phyloP scores from a whole-genome alignment of 1,140 invertebrate genomes.

The Microplitis demolitor region DNA sequence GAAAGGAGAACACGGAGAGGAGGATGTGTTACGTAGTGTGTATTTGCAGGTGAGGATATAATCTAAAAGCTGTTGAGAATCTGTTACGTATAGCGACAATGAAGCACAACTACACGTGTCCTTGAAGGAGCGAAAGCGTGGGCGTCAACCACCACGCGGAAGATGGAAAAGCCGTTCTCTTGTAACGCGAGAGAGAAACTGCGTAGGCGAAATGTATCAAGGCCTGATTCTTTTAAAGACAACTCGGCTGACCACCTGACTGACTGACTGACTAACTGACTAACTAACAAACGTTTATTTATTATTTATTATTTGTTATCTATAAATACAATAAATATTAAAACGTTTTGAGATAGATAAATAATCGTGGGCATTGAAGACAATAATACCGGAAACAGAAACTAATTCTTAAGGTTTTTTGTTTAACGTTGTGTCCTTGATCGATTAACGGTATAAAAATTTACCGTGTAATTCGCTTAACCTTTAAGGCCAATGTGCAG shows the following conservation, averaged over 20 bases:
- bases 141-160: conserved; percentile 22
- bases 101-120: conserved; percentile 7
- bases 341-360: no score
- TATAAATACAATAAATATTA: neutral
- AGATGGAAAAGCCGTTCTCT: conserved; percentile 20
- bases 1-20: conserved; percentile 11
- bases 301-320: neutral
- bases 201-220: conserved; percentile 28
- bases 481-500: conserved; percentile 23
- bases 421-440: neutral
- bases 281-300: neutral
- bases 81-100: neutral
- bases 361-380: no score
- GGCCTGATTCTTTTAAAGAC: neutral
- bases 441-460: conserved; percentile 20
- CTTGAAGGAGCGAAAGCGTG: conserved; percentile 14
- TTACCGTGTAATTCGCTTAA: conserved; percentile 17
- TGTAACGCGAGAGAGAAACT: neutral
- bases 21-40: conserved; percentile 5
- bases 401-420: neutral
- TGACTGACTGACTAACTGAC: neutral
- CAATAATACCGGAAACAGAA: no score
- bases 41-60: neutral
- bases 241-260: neutral
- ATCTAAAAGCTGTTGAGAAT: neutral